Evolutionary conservation across 64 coral and sea anemone species (phyloP).

Genomic region (Acropora tenuis): DNA sequence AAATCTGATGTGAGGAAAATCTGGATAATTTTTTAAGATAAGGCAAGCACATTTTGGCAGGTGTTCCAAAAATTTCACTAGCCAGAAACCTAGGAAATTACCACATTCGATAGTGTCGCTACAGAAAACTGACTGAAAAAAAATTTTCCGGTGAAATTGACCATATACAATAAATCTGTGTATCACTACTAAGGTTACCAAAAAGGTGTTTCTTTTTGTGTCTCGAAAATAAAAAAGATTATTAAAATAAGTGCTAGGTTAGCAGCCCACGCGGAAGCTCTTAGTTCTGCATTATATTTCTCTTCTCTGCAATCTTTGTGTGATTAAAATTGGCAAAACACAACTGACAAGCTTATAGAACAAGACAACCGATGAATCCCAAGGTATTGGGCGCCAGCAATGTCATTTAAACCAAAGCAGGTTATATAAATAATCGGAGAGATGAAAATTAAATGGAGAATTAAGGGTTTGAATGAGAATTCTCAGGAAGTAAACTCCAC

Average conservation of each 20-base stretch:
- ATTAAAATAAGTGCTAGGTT: neutral
- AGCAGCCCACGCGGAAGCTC: constrained; percentile 7
- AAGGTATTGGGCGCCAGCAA: neutral
- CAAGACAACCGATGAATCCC: constrained; percentile 14
- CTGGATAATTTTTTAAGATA: neutral
- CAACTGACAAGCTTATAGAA: neutral
- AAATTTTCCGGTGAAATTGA: no score
- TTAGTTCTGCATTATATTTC: constrained; percentile 1
- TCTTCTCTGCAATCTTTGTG: neutral
- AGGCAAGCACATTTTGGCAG: neutral
- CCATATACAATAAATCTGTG: neutral
- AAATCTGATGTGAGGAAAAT: neutral
- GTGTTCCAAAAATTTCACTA: neutral
- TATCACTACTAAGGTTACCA: neutral
- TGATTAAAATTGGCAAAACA: constrained; percentile 24
- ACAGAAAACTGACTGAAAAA: no score
- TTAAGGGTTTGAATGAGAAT: neutral
- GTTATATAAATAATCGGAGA: neutral
- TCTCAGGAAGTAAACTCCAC: neutral
- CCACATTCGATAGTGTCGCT: no score
- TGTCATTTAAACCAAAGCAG: neutral
- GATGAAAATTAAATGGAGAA: neutral
- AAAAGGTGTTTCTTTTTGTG: neutral
- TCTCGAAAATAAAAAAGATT: neutral
- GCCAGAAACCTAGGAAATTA: no score